Evolutionary conservation across 2,113 vertebrate genomes (phyloP), one percentile per base, ranked within the genome.

Genomic region (Indri indri): DNA sequence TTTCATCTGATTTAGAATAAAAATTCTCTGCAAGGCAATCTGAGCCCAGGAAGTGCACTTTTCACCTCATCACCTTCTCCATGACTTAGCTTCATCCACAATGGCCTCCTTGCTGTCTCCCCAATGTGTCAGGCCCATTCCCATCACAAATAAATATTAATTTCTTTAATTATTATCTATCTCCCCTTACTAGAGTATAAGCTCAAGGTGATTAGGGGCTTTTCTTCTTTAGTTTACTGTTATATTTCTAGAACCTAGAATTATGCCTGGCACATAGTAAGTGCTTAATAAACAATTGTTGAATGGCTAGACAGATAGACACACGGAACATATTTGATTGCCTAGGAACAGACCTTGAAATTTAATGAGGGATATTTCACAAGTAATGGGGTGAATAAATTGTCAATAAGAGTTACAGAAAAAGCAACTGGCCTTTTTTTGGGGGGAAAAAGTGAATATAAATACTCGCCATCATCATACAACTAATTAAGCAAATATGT

Each of bases 401-500:
- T 90, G 59, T 68, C 37, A 25, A 27, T 52, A 66, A n/a, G 65
- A 20, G 25, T 76, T 81, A 68, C 6, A n/a, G 16, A 76, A 80
- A 96, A 89, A 47, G 20, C 66, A 45, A 70, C 20, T 50, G 86
- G 23, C 45, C 3, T 65, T 89, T 79, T 74, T 91, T 50, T 20
- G 1, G 12, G 11, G 52, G 4, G 9, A 65, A 73, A 74, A 34
- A 73, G 25, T 66, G 37, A 81, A 42, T 52, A 70, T 37, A 87
- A 30, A 23, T 66, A 71, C 18, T 91, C 27, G 37, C 6, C 74
- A 90, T 50, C 6, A 25, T 47, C 86, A 82, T 63, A 30, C 10
- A 94, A 83, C 66, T 92, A 92, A 54, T 13, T 74, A 87, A 32
- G 27, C 61, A 42, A 90, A 92, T 84, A 63, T 63, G n/a, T 92